phyloP scores from a whole-genome alignment of 2,113 vertebrate genomes.

The Cervus canadensis region DNA sequence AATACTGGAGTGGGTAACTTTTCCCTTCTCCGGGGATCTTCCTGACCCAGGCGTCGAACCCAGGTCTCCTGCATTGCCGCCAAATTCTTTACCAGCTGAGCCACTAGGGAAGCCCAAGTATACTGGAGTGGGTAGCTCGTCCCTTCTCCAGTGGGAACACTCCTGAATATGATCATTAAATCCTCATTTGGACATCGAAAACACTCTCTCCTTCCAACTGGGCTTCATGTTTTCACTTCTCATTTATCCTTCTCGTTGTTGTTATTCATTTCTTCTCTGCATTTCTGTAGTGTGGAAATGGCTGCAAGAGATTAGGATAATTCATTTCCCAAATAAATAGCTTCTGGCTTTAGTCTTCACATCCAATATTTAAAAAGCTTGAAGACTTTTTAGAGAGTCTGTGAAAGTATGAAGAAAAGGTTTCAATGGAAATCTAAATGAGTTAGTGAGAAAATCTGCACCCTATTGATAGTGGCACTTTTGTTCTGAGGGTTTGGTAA shows the following conservation, averaged over 20 bases:
- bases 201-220: not conserved
- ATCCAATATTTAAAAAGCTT: conserved; percentile 55
- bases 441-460: conserved; percentile 55
- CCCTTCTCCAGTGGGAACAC: not conserved
- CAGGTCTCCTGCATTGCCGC: not conserved
- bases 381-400: conserved; percentile 42
- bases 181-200: conserved; percentile 20
- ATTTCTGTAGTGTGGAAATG: conserved; percentile 46
- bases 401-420: conserved; percentile 48
- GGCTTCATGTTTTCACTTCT: conserved; percentile 3
- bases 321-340: conserved; percentile 68
- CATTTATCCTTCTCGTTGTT: conserved; percentile 4
- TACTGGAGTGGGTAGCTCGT: not conserved
- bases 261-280: conserved; percentile 29
- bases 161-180: conserved; percentile 10
- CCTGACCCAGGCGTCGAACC: not conserved
- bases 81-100: not conserved
- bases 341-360: conserved; percentile 59
- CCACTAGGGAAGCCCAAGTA: not conserved
- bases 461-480: conserved; percentile 65
- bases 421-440: conserved; percentile 66
- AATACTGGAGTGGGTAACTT: not conserved
- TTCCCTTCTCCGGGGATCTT: not conserved
- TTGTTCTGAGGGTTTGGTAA: conserved; percentile 64
- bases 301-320: conserved; percentile 56